Conservation (phyloP, 1,140 invertebrate genomes). For the Bombus breviceps region DNA sequence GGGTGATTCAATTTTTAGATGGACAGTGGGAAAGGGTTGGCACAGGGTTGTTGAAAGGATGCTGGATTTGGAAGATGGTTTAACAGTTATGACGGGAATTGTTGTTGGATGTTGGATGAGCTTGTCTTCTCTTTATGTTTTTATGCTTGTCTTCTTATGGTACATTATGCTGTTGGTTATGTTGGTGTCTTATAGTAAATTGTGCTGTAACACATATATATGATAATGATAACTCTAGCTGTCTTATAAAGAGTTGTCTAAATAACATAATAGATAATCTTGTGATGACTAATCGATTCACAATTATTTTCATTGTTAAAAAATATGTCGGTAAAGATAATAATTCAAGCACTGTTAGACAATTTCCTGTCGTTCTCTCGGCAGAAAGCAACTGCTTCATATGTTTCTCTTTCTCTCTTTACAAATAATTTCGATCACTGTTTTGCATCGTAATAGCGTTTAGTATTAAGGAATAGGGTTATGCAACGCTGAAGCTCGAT, state of each 20-base stretch:
- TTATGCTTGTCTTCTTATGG: no score
- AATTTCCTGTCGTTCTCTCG: background rate
- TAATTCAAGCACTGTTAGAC: no score
- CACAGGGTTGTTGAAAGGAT: background rate
- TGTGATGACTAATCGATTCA: no score
- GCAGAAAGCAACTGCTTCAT: background rate
- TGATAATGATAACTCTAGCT: no score
- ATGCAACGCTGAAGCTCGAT: background rate
- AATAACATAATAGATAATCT: no score
- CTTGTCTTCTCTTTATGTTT: no score
- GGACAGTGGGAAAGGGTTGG: no score
- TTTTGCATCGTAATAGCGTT: background rate
- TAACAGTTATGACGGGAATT: background rate
- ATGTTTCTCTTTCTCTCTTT: background rate
- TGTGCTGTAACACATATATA: no score
- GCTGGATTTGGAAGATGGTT: background rate
- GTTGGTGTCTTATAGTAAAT: no score
- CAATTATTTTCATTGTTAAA: no score
- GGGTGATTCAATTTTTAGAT: background rate
- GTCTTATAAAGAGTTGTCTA: no score
- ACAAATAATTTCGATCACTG: background rate
- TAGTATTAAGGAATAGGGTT: background rate
- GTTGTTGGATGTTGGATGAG: background rate
- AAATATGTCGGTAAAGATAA: background rate
- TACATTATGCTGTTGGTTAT: no score